phyloP scores from a whole-genome alignment of 2,113 vertebrate species.

The Podarcis raffonei region DNA sequence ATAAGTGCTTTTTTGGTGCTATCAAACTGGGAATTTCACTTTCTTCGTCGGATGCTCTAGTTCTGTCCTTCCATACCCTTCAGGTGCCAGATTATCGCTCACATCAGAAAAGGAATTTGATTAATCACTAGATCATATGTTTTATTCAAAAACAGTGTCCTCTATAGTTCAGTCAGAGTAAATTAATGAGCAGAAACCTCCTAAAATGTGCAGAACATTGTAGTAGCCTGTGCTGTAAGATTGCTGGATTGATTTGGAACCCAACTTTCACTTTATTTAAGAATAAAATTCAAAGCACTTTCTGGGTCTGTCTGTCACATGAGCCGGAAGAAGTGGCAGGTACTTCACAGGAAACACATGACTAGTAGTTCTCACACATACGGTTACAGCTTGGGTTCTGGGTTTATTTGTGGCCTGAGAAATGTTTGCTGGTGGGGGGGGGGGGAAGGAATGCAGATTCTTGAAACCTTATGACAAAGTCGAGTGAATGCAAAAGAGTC shows the following conservation, averaged over 20 bases:
- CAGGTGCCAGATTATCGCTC: slow-evolving; percentile 66
- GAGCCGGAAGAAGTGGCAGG: neutral
- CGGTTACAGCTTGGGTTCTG: neutral
- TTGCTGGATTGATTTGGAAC: slow-evolving; percentile 1
- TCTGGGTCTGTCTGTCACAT: neutral
- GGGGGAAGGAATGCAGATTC: neutral
- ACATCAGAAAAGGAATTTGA: slow-evolving; percentile 68
- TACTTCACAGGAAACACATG: neutral
- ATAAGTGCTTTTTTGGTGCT: slow-evolving; percentile 45
- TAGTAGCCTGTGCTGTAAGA: slow-evolving; percentile 44
- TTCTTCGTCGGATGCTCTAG: slow-evolving; percentile 36
- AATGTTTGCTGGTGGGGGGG: slow-evolving; percentile 37
- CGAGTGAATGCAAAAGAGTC: slow-evolving; percentile 25
- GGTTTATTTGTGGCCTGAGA: slow-evolving; percentile 48
- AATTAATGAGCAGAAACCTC: slow-evolving; percentile 68
- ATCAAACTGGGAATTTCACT: slow-evolving; percentile 52
- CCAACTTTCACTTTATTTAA: neutral
- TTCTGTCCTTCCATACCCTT: slow-evolving; percentile 69
- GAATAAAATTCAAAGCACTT: neutral
- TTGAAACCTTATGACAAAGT: slow-evolving; percentile 21
- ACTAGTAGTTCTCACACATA: neutral
- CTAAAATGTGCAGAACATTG: slow-evolving; percentile 62
- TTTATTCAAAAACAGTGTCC: slow-evolving; percentile 68
- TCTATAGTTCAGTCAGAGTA: slow-evolving; percentile 54
- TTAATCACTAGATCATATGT: slow-evolving; percentile 68